Percentiles rank a stretch among this genome's conserved stretches.
Conservation (phyloP, 2,797 vertebrate species). For the Thunnus albacares region DNA sequence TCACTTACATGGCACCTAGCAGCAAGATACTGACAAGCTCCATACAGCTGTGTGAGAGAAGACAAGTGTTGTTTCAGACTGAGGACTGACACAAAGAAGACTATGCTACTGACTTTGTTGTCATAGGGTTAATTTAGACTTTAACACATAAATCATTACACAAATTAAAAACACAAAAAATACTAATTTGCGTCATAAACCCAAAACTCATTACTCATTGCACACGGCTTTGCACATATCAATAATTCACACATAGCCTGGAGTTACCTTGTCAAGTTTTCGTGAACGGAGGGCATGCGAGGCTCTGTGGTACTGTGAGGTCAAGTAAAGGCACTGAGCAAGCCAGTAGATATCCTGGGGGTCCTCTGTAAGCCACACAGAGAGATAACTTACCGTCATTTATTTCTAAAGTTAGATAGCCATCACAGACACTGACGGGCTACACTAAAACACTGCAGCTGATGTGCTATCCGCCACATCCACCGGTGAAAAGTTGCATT, state of each 20-base stretch:
- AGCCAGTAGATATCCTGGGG: slow-evolving; percentile 99
- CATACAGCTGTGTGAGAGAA: slow-evolving; percentile 88
- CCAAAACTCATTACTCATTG: background rate
- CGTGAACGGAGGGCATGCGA: slow-evolving; percentile 96
- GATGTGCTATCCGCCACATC: background rate
- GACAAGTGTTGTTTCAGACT: slow-evolving; percentile 30
- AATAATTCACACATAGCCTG: background rate
- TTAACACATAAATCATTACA: background rate
- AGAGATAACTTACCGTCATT: background rate
- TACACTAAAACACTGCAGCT: background rate
- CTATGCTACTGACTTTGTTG: background rate
- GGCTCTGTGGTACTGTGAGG: slow-evolving; percentile 98
- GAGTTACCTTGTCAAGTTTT: slow-evolving; percentile 94
- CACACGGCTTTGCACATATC: background rate
- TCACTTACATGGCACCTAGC: slow-evolving; percentile 98
- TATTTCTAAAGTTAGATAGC: background rate
- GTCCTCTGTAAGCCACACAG: slow-evolving; percentile 87
- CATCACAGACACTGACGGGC: background rate
- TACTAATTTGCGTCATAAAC: background rate
- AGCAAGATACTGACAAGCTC: slow-evolving; percentile 98
- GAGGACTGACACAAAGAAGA: background rate
- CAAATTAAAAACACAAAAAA: background rate
- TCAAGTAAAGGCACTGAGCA: slow-evolving; percentile 98
- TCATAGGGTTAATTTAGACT: background rate
- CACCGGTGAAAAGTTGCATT: background rate